These are phyloP conservation scores for Eupithecia vulgata DNA, from an alignment of 2,888 invertebrate genomes.

Conservation along the genomic window DNA sequence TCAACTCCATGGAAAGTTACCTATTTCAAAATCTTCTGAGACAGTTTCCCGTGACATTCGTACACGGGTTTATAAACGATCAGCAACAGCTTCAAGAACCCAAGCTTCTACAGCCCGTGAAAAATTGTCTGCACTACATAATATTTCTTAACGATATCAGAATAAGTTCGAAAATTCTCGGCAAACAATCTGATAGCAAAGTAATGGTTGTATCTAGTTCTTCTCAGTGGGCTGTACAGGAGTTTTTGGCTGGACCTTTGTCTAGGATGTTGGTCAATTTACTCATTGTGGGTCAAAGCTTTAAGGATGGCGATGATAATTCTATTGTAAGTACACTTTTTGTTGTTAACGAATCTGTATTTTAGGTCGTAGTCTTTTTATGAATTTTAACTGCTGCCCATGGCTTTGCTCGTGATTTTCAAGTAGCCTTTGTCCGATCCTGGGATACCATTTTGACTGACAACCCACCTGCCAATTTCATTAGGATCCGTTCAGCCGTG, in stretches of 20 bases:
- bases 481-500: no score
- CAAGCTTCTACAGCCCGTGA: constrained; percentile 67
- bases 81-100: constrained; percentile 75
- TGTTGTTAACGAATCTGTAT: neutral
- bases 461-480: no score
- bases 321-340: constrained; percentile 67
- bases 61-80: constrained; percentile 85
- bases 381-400: no score
- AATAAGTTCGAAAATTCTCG: constrained; percentile 83
- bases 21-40: constrained; percentile 84
- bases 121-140: constrained; percentile 86
- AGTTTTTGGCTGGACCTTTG: constrained; percentile 85
- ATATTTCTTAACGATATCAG: constrained; percentile 87
- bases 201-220: constrained; percentile 88
- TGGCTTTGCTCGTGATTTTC: no score
- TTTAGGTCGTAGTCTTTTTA: neutral
- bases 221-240: constrained; percentile 89
- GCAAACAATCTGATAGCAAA: constrained; percentile 85
- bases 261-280: constrained; percentile 88
- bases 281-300: constrained; percentile 87
- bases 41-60: constrained; percentile 82
- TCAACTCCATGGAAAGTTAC: constrained; percentile 81
- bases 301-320: constrained; percentile 77
- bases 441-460: no score
- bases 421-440: no score